Percentiles rank a stretch among this genome's conserved stretches.
Conservation (phyloP, 2,797 vertebrate genomes). For the Eurystomus glaucurus region DNA sequence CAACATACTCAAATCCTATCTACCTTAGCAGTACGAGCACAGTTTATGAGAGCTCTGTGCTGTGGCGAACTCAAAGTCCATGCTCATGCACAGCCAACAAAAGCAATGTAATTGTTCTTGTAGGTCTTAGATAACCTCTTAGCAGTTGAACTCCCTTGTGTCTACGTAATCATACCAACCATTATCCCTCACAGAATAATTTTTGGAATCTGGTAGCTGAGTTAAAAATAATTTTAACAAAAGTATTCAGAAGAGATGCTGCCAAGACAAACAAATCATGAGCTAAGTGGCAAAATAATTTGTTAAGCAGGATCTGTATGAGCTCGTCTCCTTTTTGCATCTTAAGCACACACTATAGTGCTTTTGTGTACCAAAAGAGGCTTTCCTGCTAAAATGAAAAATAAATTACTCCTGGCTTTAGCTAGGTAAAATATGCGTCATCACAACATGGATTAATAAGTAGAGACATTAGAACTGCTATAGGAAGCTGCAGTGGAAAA, state of each 20-base stretch:
- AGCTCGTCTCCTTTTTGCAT: background rate
- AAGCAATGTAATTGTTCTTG: constrained; percentile 20
- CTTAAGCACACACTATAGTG: background rate
- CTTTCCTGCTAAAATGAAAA: background rate
- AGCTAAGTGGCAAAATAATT: background rate
- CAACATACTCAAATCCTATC: background rate
- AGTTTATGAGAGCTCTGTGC: background rate
- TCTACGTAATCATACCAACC: background rate
- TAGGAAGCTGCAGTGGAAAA: background rate
- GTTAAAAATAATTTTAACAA: constrained; percentile 41
- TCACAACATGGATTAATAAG: background rate
- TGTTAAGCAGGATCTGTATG: background rate
- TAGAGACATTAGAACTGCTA: background rate
- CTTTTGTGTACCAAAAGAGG: background rate
- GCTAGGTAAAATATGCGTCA: background rate
- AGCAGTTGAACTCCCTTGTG: background rate
- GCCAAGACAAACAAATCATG: constrained; percentile 37
- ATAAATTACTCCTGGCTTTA: background rate
- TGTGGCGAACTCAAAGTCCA: background rate
- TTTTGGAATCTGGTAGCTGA: constrained; percentile 27
- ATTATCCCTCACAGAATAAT: constrained; percentile 11
- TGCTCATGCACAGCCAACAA: background rate
- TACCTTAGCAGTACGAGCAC: background rate
- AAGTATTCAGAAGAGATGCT: background rate
- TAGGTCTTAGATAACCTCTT: constrained; percentile 49